These are phyloP conservation scores for Cyprinodon diabolis DNA, from an alignment of 2,797 vertebrate species.

Conservation along the genomic window DNA sequence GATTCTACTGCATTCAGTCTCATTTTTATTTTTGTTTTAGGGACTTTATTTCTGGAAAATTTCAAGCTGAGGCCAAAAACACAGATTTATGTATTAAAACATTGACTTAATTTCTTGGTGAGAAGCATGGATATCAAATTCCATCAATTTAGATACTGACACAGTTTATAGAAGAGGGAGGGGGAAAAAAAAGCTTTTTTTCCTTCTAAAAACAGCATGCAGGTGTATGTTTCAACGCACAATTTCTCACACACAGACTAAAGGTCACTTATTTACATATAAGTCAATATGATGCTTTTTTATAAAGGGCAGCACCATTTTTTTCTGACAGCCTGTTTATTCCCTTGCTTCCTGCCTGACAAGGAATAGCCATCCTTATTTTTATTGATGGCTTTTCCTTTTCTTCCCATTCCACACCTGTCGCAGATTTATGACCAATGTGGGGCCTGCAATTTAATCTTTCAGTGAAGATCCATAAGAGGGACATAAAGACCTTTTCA, in stretches of 20 bases:
- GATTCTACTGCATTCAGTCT: too few relatives aligned
- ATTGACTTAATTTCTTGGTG: neutral
- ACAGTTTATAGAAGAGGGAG: conserved; percentile 12
- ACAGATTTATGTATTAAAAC: neutral
- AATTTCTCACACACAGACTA: conserved; percentile 54
- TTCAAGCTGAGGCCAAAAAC: neutral
- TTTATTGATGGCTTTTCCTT: conserved; percentile 71
- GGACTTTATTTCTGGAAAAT: neutral
- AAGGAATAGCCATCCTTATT: conserved; percentile 57
- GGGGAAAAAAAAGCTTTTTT: neutral
- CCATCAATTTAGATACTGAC: conserved; percentile 46
- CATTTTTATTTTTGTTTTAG: neutral
- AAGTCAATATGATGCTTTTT: conserved; percentile 75
- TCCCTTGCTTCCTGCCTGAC: conserved; percentile 54
- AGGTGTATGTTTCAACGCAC: conserved; percentile 33
- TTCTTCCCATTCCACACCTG: conserved; percentile 52
- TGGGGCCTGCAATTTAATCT: conserved; percentile 70
- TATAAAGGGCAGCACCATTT: conserved; percentile 69
- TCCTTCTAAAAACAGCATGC: conserved; percentile 12
- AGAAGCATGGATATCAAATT: neutral
- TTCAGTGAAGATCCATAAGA: conserved; percentile 68
- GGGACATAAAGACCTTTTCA: conserved; percentile 66
- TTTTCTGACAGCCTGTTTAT: conserved; percentile 73
- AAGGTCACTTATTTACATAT: conserved; percentile 82
- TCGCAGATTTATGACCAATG: conserved; percentile 69